Conservation (phyloP, 2,797 vertebrate species). For the Aulostomus chinensis region DNA sequence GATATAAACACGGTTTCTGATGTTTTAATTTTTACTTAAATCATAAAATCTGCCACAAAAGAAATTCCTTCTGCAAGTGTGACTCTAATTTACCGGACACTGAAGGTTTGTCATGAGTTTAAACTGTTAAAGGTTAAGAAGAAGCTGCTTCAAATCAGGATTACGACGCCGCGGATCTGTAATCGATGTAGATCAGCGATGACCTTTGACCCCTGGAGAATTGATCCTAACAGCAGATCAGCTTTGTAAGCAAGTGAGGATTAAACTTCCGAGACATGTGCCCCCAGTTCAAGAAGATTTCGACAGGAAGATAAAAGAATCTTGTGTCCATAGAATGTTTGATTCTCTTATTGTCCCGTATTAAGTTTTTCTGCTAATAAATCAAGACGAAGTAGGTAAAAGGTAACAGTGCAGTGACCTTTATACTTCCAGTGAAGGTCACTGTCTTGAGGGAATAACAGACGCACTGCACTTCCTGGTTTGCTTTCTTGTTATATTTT, state of each 20-base stretch:
- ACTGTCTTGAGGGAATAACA: conserved; percentile 14
- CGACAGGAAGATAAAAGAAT: neutral
- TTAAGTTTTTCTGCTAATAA: conserved; percentile 1
- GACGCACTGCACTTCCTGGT: conserved; percentile 20
- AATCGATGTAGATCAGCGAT: conserved; percentile 35
- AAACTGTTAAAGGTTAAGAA: conserved; percentile 21
- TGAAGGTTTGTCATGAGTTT: neutral
- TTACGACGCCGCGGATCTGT: conserved; percentile 16
- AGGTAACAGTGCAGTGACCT: neutral
- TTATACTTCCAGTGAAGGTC: conserved; percentile 28
- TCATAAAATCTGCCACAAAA: too few relatives aligned
- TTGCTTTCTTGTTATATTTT: conserved; percentile 49
- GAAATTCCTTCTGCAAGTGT: too few relatives aligned
- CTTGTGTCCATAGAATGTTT: neutral
- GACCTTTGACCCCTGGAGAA: conserved; percentile 46
- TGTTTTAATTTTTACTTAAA: too few relatives aligned
- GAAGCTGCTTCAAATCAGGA: conserved; percentile 5
- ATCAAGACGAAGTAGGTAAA: conserved; percentile 7
- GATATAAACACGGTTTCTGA: too few relatives aligned
- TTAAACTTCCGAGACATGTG: conserved; percentile 44
- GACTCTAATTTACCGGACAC: too few relatives aligned
- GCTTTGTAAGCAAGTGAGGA: conserved; percentile 49
- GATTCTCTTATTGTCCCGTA: neutral
- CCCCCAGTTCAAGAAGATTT: too few relatives aligned
- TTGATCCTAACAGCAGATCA: conserved; percentile 49